A percentile compares a stretch with the other conserved stretches of the same genome.
Conservation (phyloP, 2,113 vertebrate genomes). For the Chloebia gouldiae region DNA sequence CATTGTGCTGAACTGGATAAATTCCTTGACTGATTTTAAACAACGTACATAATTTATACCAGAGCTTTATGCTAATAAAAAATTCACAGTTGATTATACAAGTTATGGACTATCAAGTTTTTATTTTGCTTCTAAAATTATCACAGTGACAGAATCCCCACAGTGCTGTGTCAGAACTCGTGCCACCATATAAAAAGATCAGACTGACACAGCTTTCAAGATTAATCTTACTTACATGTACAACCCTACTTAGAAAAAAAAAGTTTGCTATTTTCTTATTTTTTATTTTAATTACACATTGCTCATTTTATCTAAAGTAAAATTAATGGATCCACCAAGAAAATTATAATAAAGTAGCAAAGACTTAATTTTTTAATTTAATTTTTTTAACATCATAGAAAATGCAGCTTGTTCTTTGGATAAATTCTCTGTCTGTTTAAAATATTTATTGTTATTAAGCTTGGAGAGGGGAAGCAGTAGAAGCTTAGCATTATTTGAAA, state of each 20-base stretch:
- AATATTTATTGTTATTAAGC: constrained; percentile 15
- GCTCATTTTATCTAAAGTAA: not conserved
- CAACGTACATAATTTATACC: not conserved
- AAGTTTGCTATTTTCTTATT: not conserved
- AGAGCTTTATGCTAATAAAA: not conserved
- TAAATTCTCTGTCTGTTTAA: not conserved
- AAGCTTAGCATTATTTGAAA: constrained; percentile 20
- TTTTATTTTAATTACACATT: not conserved
- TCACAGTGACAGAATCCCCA: not conserved
- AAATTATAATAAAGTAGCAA: not conserved
- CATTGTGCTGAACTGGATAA: not conserved
- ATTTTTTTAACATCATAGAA: not conserved
- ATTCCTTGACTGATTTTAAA: not conserved
- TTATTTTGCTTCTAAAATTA: constrained; percentile 1
- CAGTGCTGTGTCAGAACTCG: not conserved
- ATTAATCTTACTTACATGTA: not conserved
- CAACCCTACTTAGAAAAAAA: not conserved
- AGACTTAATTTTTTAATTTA: not conserved
- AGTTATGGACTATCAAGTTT: not conserved
- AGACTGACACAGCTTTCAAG: not conserved
- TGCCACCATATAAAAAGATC: not conserved
- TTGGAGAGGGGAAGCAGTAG: not conserved
- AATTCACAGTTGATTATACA: not conserved
- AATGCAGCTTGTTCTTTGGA: not conserved
- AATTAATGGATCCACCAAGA: not conserved